Conservation (phyloP, 2,888 invertebrate genomes). For the Papilio gigon region DNA sequence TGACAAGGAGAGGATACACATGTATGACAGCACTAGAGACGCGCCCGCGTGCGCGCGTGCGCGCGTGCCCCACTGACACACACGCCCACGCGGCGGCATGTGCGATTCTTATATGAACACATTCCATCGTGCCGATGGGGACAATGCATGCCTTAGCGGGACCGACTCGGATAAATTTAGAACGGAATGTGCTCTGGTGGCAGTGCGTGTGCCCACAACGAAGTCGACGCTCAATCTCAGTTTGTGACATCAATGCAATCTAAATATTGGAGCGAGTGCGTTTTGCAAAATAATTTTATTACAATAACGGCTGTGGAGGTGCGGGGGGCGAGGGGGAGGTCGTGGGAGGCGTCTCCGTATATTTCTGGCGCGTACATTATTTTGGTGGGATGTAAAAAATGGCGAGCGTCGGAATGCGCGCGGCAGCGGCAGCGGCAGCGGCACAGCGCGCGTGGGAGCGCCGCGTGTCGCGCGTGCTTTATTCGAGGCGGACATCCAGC, state of each 20-base stretch:
- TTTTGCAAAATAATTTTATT: conserved; percentile 14
- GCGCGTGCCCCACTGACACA: conserved; percentile 15
- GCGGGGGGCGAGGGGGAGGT: neutral
- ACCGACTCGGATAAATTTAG: conserved; percentile 6
- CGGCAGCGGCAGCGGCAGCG: conserved; percentile 63
- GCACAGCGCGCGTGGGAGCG: conserved; percentile 66
- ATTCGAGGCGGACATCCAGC: conserved; percentile 12
- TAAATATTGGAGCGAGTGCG: conserved; percentile 13
- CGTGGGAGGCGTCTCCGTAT: conserved; percentile 57
- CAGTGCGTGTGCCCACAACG: conserved; percentile 8
- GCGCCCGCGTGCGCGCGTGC: conserved; percentile 24
- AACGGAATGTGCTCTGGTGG: conserved; percentile 11
- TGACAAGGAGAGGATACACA: conserved; percentile 75
- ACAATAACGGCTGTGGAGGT: conserved; percentile 2
- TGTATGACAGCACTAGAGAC: conserved; percentile 57
- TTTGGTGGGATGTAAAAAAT: conserved; percentile 69
- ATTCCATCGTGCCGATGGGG: conserved; percentile 15
- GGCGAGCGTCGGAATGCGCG: conserved; percentile 69
- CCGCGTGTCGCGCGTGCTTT: conserved; percentile 43
- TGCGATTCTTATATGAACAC: conserved; percentile 17
- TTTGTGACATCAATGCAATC: conserved; percentile 14
- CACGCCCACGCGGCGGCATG: conserved; percentile 2
- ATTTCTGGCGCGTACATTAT: conserved; percentile 72
- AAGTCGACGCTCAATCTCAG: conserved; percentile 4
- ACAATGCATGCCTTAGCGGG: conserved; percentile 10